Evolutionary conservation across 1,140 invertebrate genomes (phyloP).

Genomic region (Apis mellifera): DNA sequence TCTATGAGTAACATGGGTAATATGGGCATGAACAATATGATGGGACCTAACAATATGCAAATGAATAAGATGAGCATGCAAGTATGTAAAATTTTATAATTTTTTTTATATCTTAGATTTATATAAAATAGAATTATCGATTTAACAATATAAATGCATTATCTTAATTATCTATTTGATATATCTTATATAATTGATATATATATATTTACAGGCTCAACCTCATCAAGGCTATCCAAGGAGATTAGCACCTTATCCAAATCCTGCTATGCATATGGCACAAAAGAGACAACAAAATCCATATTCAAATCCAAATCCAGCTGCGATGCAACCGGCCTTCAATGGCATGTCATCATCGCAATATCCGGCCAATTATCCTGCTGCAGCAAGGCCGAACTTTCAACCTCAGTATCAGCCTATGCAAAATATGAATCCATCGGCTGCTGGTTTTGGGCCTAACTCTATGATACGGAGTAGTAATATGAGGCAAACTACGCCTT

Average conservation of each 20-base stretch:
- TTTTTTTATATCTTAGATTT: background rate
- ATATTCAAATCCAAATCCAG: slow-evolving; percentile 69
- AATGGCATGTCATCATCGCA: slow-evolving; percentile 69
- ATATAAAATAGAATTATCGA: background rate
- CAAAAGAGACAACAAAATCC: slow-evolving; percentile 85
- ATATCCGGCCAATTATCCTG: slow-evolving; percentile 76
- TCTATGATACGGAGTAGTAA: slow-evolving; percentile 70
- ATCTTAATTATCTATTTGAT: background rate
- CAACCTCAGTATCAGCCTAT: slow-evolving; percentile 87
- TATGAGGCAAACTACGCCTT: slow-evolving; percentile 85
- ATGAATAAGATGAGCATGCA: slow-evolving; percentile 84
- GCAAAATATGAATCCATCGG: slow-evolving; percentile 80
- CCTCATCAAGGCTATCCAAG: slow-evolving; percentile 80
- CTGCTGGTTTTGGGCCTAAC: slow-evolving; percentile 79
- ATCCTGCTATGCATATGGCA: slow-evolving; percentile 90
- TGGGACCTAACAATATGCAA: slow-evolving; percentile 82
- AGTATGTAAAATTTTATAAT: slow-evolving; percentile 67
- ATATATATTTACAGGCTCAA: slow-evolving; percentile 59
- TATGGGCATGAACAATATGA: slow-evolving; percentile 85
- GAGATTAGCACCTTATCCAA: slow-evolving; percentile 90
- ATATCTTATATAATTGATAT: background rate
- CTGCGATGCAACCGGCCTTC: slow-evolving; percentile 78
- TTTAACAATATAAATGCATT: background rate
- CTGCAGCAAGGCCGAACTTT: slow-evolving; percentile 84
- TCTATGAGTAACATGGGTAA: slow-evolving; percentile 86